Evolutionary conservation across 2,888 invertebrate genomes (phyloP), one percentile per base, ranked within the genome.

Genomic region (Cybosia mesomella): DNA sequence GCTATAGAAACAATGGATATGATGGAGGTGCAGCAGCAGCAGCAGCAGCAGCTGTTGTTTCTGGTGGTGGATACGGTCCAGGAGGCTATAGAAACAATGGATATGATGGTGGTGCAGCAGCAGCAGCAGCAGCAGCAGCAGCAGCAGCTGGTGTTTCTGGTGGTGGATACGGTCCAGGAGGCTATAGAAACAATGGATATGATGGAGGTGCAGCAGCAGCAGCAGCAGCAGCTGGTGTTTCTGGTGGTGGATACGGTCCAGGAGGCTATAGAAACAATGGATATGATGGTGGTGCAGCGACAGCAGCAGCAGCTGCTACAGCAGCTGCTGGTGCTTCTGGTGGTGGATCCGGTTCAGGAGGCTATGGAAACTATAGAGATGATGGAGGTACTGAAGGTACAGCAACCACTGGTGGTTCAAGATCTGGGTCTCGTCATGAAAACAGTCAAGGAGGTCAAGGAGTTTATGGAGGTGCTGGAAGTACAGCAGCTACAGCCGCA

Each of bases 21-120:
- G 13, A 55, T 22, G 36, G 2, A 39, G 55, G 11, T 0, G 64
- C 57, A 39, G 32, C 65, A 58, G 32, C 58, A 49, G 65, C 65
- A 11, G 58, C 65, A 53, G 65, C 65, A 58, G 65, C 65, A n/a
- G 66, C 68, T 59, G 61, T 64, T 36, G 53, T n/a, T n/a, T n/a
- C n/a, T n/a, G n/a, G n/a, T n/a, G n/a, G n/a, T n/a, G n/a, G n/a
- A n/a, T n/a, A n/a, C n/a, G n/a, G n/a, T n/a, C n/a, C n/a, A n/a
- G n/a, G n/a, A n/a, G n/a, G n/a, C n/a, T n/a, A n/a, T n/a, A n/a
- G n/a, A n/a, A n/a, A n/a, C n/a, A n/a, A n/a, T n/a, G n/a, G n/a
- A n/a, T n/a, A n/a, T n/a, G n/a, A n/a, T n/a, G n/a, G n/a, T n/a
- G n/a, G n/a, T n/a, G n/a, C n/a, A n/a, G n/a, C n/a, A n/a, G n/a